These are phyloP conservation scores for Mixornis gularis DNA, from an alignment of 2,113 vertebrate species.

Conservation along the genomic window DNA sequence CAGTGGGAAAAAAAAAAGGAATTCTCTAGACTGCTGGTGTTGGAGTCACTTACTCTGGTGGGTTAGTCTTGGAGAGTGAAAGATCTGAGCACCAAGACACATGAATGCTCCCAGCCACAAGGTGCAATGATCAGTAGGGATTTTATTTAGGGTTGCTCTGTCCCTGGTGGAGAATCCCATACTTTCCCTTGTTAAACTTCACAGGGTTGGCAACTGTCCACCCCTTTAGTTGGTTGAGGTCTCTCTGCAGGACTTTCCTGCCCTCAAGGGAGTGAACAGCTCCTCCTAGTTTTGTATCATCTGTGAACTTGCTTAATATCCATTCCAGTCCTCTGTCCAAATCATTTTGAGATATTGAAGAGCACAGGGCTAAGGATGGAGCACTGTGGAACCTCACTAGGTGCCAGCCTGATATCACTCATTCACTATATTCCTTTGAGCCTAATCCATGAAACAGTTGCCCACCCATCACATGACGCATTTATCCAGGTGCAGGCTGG, in stretches of 20 bases:
- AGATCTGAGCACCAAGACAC: background rate
- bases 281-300: background rate
- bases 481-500: background rate
- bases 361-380: background rate
- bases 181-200: background rate
- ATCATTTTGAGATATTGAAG: background rate
- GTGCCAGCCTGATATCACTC: background rate
- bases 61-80: background rate
- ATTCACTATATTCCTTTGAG: background rate
- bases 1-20: accelerated
- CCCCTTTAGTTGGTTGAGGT: too few relatives aligned
- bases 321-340: background rate
- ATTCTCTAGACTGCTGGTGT: background rate
- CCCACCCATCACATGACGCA: too few relatives aligned
- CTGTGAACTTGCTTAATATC: background rate
- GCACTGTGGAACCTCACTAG: background rate
- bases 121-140: background rate
- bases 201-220: accelerated
- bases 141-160: background rate
- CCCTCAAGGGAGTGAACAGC: background rate
- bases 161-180: background rate
- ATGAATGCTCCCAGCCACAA: background rate
- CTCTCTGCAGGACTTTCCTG: background rate
- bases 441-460: background rate
- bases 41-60: background rate